Conservation (phyloP, 2,797 vertebrate species). For the Epinephelus coioides region DNA sequence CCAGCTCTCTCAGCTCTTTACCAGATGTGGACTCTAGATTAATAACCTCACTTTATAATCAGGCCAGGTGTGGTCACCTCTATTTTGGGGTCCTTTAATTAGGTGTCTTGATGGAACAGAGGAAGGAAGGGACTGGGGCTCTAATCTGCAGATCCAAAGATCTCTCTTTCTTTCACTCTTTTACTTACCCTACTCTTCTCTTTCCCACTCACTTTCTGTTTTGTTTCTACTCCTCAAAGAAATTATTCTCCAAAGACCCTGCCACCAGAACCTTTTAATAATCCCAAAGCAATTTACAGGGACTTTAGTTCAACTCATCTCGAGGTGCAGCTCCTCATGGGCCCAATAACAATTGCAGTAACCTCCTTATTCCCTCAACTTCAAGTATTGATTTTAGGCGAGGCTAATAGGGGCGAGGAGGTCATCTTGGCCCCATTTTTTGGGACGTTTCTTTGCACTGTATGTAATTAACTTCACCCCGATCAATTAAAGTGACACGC, state of each 20-base stretch:
- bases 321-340: slow-evolving; percentile 47
- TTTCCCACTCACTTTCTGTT: slow-evolving; percentile 16
- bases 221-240: slow-evolving; percentile 33
- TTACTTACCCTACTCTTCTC: slow-evolving; percentile 1
- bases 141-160: slow-evolving; percentile 60
- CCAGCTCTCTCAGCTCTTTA: slow-evolving; percentile 35
- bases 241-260: slow-evolving; percentile 61
- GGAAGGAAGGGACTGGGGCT: slow-evolving; percentile 6
- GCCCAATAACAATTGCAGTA: slow-evolving; percentile 60
- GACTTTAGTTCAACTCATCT: slow-evolving; percentile 63
- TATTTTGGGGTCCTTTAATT: slow-evolving; percentile 67
- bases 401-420: slow-evolving; percentile 64
- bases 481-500: slow-evolving; percentile 51
- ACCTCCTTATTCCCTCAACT: slow-evolving; percentile 66
- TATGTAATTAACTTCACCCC: slow-evolving; percentile 60
- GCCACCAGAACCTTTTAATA: slow-evolving; percentile 70
- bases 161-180: slow-evolving; percentile 30
- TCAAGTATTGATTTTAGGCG: slow-evolving; percentile 65
- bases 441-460: slow-evolving; percentile 25
- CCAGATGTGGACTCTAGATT: slow-evolving; percentile 57
- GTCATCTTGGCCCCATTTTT: slow-evolving; percentile 59
- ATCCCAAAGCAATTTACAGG: slow-evolving; percentile 77
- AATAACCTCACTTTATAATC: slow-evolving; percentile 63
- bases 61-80: slow-evolving; percentile 59
- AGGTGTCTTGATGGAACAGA: slow-evolving; percentile 48